These are phyloP conservation scores for Drosophila mimica DNA, from an alignment of 2,888 invertebrate genomes.

Conservation along the genomic window DNA sequence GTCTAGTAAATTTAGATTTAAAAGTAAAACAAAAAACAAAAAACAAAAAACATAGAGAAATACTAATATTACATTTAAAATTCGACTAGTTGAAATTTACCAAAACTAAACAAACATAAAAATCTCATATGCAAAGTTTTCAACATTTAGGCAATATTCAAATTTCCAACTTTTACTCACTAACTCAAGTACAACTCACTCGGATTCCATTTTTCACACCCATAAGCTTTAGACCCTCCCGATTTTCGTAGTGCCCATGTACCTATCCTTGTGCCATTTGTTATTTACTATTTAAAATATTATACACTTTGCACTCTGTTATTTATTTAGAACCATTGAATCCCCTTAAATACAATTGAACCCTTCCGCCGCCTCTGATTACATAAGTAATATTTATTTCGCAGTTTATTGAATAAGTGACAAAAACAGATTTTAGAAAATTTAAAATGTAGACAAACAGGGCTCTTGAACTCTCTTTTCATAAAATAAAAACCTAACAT, in stretches of 20 bases:
- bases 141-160: conserved; percentile 23
- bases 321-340: conserved; percentile 33
- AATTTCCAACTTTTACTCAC: neutral
- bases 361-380: conserved; percentile 26
- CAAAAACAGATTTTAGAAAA: conserved; percentile 11
- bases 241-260: conserved; percentile 50
- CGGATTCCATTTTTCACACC: conserved; percentile 28
- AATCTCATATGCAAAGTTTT: conserved; percentile 33
- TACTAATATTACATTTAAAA: conserved; percentile 46
- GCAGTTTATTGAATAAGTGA: conserved; percentile 7
- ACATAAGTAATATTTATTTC: conserved; percentile 20
- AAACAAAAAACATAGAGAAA: conserved; percentile 34
- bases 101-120: conserved; percentile 10
- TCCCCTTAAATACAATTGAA: conserved; percentile 28
- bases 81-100: conserved; percentile 51
- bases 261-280: conserved; percentile 64
- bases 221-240: conserved; percentile 41
- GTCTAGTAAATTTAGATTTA: conserved; percentile 54
- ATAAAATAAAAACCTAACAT: neutral
- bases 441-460: conserved; percentile 9
- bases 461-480: conserved; percentile 7
- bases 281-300: conserved; percentile 64
- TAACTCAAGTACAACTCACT: conserved; percentile 21
- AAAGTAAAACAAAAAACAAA: conserved; percentile 22
- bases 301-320: conserved; percentile 26